A percentile compares a stretch with the other conserved stretches of the same genome.
Evolutionary conservation across 2,888 invertebrate genomes (phyloP).

Genomic region (Ctenicera cuprea): DNA sequence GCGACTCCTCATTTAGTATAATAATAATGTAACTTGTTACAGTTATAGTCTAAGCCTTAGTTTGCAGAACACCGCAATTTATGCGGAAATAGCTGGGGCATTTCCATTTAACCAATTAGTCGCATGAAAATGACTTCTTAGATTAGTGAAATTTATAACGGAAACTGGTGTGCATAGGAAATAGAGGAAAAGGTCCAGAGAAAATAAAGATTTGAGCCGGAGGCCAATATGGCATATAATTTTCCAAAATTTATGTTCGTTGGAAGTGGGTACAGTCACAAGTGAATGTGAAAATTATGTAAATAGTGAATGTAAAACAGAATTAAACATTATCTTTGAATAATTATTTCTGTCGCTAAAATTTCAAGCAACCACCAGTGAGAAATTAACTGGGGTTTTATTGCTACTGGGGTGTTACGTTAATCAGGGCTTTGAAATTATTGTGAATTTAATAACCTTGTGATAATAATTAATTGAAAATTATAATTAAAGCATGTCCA

Average conservation of each 20-base stretch:
- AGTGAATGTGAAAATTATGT: constrained; percentile 36
- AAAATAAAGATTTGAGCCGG: constrained; percentile 24
- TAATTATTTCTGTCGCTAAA: constrained; percentile 22
- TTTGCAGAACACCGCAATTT: constrained; percentile 38
- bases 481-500: too few species aligned
- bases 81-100: constrained; percentile 33
- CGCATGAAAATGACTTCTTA: constrained; percentile 52
- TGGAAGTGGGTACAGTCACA: constrained; percentile 15
- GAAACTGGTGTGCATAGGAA: constrained; percentile 33
- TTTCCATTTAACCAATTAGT: constrained; percentile 57
- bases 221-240: constrained; percentile 18
- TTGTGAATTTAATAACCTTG: too few species aligned
- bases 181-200: constrained; percentile 4
- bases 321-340: constrained; percentile 33
- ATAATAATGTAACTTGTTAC: background rate
- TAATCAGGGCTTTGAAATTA: too few species aligned
- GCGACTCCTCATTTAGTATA: background rate
- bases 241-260: constrained; percentile 21
- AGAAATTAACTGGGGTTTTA: background rate
- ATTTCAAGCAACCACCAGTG: constrained; percentile 11
- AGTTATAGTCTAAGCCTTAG: constrained; percentile 12
- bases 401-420: background rate
- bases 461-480: too few species aligned
- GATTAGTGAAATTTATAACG: constrained; percentile 48
- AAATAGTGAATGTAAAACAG: constrained; percentile 26